Base-by-base conservation (phyloP, 1,140 invertebrate genomes). In the Cotesia vestalis region DNA sequence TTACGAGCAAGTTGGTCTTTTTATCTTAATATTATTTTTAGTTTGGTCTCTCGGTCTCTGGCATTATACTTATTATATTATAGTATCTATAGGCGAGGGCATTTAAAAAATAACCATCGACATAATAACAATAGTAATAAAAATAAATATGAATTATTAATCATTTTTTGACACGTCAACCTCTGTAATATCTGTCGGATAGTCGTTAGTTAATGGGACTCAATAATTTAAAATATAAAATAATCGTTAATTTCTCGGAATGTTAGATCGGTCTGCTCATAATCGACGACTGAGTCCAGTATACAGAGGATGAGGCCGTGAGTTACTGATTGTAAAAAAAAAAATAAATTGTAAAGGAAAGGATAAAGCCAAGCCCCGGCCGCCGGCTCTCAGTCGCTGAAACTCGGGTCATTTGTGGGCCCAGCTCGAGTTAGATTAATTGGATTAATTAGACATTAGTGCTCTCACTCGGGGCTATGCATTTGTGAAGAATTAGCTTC, bases 171-270 rank as follows among this genome's bases (percentile, higher is more conserved):
- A 79, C 80, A 77, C 78, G 80, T 81, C 80, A 80, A 46, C 80
- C 76, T 81, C 80, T 78, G 79, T 84, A 83, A 83, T 84, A 85
- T 84, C 76, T 77, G 76, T 27, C 27, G 76, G 74, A 79, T 76
- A 46, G 40, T 46, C 79, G 77, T 63, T 76, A 80, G 78, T 81
- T 86, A 85, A 86, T 85, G 84, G 84, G 78, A 83, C 76, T 79
- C 84, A 83, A 86, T 85, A 85, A 85, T 86, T 86, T 84, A 85
- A 86, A 86, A 84, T 85, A 86, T 84, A 83, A 84, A 86, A 84
- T 83, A 85, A 86, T 87, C 85, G 84, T 86, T 85, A 86, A 86
- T 86, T 87, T 85, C 83, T 86, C 84, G 84, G 85, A 87, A 86
- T 85, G 84, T 85, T 84, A 81, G 83, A 84, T 84, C 81, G 82